A percentile compares a stretch with the other conserved stretches of the same genome.
These are phyloP conservation scores for Crotophaga sulcirostris DNA, from an alignment of 2,113 vertebrate species.

Conservation along the genomic window DNA sequence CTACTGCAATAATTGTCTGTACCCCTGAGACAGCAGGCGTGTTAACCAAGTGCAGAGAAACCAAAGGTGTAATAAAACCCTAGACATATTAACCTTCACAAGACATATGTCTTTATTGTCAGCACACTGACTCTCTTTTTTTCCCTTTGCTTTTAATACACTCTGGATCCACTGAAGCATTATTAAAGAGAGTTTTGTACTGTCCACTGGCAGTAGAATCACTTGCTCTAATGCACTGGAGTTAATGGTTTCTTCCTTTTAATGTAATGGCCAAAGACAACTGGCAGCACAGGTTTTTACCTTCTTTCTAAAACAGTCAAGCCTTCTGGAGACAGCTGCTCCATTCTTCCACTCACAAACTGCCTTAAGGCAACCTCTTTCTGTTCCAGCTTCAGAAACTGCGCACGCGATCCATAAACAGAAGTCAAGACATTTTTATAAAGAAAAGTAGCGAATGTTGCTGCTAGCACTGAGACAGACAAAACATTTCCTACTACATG, in stretches of 20 bases:
- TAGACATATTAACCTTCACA: not conserved
- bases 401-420: not conserved
- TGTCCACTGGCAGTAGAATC: not conserved
- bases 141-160: not conserved
- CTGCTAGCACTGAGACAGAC: not conserved
- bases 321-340: not conserved
- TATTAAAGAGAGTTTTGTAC: conserved; percentile 11
- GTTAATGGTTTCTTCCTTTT: conserved; percentile 2
- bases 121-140: not conserved
- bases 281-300: not conserved
- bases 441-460: not conserved
- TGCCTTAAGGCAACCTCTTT: not conserved
- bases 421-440: not conserved
- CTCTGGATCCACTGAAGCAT: not conserved
- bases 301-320: not conserved
- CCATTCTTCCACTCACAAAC: not conserved
- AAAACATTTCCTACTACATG: not conserved
- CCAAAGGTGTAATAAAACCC: not conserved
- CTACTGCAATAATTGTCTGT: not conserved
- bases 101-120: not conserved
- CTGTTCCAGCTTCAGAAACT: not conserved
- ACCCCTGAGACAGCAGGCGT: not conserved
- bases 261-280: not conserved
- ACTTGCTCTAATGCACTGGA: not conserved
- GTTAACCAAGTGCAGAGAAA: not conserved